These are phyloP conservation scores for Crotalus adamanteus DNA, from an alignment of 2,797 vertebrate species.

Conservation along the genomic window DNA sequence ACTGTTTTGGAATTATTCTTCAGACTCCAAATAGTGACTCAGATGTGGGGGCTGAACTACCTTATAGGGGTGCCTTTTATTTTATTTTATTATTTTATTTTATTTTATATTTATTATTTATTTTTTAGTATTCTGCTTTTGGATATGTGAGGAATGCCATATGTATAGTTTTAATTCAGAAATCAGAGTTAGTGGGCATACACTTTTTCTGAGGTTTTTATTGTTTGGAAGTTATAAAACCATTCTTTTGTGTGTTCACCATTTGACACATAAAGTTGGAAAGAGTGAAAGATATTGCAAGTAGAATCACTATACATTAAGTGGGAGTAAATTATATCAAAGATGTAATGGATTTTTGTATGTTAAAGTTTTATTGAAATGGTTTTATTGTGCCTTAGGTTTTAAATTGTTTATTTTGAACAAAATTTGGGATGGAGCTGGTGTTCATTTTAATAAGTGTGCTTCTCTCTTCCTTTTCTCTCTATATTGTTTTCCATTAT, in stretches of 20 bases:
- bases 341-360: neutral
- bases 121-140: neutral
- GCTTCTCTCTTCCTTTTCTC: neutral
- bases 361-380: neutral
- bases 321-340: neutral
- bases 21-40: neutral
- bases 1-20: neutral
- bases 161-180: neutral
- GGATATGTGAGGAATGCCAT: neutral
- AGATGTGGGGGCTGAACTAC: neutral
- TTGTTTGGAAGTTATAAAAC: neutral
- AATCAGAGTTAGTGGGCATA: neutral
- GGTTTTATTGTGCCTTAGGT: neutral
- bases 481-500: neutral
- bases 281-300: neutral
- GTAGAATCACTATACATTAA: neutral
- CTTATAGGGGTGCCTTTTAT: no score
- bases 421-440: neutral
- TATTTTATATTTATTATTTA: no score
- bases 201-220: neutral
- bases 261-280: neutral
- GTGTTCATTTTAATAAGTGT: neutral
- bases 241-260: neutral
- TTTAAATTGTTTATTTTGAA: neutral
- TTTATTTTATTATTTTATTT: no score